Evolutionary conservation across 2,888 invertebrate species (phyloP).

Genomic region (Epinotia nisella): DNA sequence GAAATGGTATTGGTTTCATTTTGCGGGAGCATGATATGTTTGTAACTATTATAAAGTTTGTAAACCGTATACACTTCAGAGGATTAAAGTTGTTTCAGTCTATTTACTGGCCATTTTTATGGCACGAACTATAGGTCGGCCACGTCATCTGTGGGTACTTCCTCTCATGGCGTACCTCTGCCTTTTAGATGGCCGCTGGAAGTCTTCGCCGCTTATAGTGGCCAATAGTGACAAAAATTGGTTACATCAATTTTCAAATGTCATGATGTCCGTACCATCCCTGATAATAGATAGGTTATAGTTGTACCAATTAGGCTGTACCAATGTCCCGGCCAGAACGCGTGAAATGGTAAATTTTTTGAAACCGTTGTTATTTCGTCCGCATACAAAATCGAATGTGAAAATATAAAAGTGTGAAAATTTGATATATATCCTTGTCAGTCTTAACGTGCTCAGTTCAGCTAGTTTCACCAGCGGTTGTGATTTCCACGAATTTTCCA

Average conservation of each 20-base stretch:
- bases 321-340: not conserved
- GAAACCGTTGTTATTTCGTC: conserved; percentile 47
- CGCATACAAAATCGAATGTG: conserved; percentile 62
- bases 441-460: conserved; percentile 74
- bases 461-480: conserved; percentile 55
- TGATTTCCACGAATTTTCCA: conserved; percentile 42
- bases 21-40: conserved; percentile 31
- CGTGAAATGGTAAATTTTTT: conserved; percentile 17
- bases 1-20: not conserved
- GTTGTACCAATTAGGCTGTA: not conserved
- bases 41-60: conserved; percentile 20
- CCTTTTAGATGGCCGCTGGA: too few species aligned
- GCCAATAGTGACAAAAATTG: not conserved
- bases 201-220: too few species aligned
- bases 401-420: conserved; percentile 76
- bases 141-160: too few species aligned
- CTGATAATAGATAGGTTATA: not conserved
- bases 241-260: too few species aligned
- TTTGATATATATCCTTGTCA: conserved; percentile 73
- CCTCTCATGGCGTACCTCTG: too few species aligned
- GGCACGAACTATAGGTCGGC: not conserved
- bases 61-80: conserved; percentile 40
- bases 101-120: conserved; percentile 2
- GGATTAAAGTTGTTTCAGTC: conserved; percentile 27
- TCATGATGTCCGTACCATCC: too few species aligned